Conservation (phyloP, 2,797 vertebrate genomes). For the Brachyrhaphis roseni region DNA sequence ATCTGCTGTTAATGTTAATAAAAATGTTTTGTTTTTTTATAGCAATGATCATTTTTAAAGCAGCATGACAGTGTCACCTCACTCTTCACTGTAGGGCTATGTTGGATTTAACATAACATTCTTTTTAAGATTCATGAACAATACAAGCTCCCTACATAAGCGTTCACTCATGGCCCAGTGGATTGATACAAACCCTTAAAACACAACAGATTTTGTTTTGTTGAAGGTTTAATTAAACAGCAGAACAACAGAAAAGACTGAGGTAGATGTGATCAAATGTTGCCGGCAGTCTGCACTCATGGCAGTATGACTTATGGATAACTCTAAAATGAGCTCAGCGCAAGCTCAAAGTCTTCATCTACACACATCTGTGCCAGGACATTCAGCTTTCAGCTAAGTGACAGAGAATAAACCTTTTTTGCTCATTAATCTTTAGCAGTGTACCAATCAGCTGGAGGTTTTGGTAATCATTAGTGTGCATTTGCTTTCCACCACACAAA, state of each 20-base stretch:
- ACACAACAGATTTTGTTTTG: constrained; percentile 2
- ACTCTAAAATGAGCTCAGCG: constrained; percentile 80
- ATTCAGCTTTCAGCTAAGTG: constrained; percentile 38
- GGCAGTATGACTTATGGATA: constrained; percentile 81
- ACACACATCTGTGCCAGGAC: constrained; percentile 58
- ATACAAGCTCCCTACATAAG: constrained; percentile 19
- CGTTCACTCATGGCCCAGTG: background rate
- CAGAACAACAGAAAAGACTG: constrained; percentile 30
- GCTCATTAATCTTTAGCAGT: constrained; percentile 53
- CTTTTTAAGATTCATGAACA: constrained; percentile 11
- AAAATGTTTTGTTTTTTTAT: constrained; percentile 35
- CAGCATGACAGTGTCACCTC: constrained; percentile 18
- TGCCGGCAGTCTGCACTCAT: constrained; percentile 43
- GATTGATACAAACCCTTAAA: constrained; percentile 25
- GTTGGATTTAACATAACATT: constrained; percentile 32
- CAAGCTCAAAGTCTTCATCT: constrained; percentile 59
- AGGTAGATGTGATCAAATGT: constrained; percentile 25
- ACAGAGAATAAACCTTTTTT: constrained; percentile 44
- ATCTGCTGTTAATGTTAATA: constrained; percentile 25
- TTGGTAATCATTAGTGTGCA: constrained; percentile 54
- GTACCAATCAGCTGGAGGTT: constrained; percentile 52
- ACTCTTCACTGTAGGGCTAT: constrained; percentile 7
- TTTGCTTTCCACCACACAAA: constrained; percentile 46
- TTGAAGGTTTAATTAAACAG: constrained; percentile 22
- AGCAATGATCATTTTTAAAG: constrained; percentile 32